phyloP scores from a whole-genome alignment of 1,140 invertebrate genomes.

The Megalopta genalis region DNA sequence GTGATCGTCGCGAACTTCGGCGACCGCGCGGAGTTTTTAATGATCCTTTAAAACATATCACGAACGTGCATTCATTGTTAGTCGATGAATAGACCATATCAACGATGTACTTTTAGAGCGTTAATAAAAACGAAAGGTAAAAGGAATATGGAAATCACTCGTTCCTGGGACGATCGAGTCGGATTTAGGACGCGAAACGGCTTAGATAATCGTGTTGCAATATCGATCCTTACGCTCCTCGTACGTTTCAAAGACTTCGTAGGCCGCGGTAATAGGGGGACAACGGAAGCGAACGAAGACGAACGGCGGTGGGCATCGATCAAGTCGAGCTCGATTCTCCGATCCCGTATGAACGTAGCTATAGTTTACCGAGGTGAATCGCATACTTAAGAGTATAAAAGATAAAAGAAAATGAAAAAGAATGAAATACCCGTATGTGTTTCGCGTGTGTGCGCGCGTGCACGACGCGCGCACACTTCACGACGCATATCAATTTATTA shows the following conservation, averaged over 20 bases:
- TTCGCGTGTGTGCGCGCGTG: constrained; percentile 35
- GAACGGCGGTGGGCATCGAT: too few species aligned
- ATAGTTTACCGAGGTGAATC: constrained; percentile 19
- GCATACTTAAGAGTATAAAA: constrained; percentile 49
- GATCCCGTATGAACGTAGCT: constrained; percentile 24
- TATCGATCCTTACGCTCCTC: neutral
- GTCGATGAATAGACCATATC: constrained; percentile 21
- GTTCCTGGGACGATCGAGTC: neutral
- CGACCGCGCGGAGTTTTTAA: neutral
- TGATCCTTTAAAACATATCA: neutral
- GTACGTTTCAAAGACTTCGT: neutral
- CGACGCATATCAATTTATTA: constrained; percentile 48
- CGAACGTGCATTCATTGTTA: constrained; percentile 24
- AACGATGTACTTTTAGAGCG: neutral
- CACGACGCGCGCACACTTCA: neutral
- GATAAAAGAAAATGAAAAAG: neutral
- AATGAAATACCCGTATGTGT: constrained; percentile 21
- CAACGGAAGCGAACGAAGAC: neutral
- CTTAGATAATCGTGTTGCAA: neutral
- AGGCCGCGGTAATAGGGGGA: neutral
- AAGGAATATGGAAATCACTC: neutral
- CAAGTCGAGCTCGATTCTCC: neutral
- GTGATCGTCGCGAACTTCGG: neutral
- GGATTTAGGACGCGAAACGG: neutral
- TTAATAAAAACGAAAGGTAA: neutral